These are phyloP conservation scores for Melolontha melolontha DNA, from an alignment of 2,888 invertebrate species.

Conservation along the genomic window DNA sequence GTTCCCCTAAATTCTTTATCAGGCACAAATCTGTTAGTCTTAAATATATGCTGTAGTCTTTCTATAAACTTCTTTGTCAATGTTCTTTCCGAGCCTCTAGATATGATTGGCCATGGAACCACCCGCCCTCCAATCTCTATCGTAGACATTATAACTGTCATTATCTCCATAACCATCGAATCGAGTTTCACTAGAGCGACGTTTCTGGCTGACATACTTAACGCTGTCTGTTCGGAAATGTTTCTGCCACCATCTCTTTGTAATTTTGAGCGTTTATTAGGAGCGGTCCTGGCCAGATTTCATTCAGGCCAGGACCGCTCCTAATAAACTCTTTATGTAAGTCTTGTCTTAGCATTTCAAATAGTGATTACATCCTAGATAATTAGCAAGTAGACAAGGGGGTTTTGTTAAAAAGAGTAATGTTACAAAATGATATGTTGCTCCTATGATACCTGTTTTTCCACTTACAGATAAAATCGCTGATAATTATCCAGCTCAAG, in stretches of 20 bases:
- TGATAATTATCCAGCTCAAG: too few species aligned
- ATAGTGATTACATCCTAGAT: too few species aligned
- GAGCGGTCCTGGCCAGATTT: conserved; percentile 92
- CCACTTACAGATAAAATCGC: too few species aligned
- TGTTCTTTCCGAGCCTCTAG: conserved; percentile 87
- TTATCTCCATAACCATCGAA: conserved; percentile 99
- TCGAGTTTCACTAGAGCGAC: conserved; percentile 79
- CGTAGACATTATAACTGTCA: conserved; percentile 97
- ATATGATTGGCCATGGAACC: conserved; percentile 89
- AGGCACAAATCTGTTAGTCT: conserved; percentile 94
- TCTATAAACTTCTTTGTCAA: conserved; percentile 91
- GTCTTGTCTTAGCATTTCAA: conserved; percentile 89
- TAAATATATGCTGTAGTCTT: conserved; percentile 91
- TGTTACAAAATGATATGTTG: too few species aligned
- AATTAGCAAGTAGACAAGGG: too few species aligned
- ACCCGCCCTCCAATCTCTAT: conserved; percentile 96
- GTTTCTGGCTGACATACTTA: conserved; percentile 91
- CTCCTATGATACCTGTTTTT: too few species aligned
- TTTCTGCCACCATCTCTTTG: conserved; percentile 94
- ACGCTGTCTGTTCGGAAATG: conserved; percentile 97
- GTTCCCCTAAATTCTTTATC: conserved; percentile 97
- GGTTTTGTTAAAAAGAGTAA: too few species aligned
- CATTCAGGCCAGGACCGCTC: conserved; percentile 93
- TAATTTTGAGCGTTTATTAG: conserved; percentile 91
- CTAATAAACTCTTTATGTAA: too few species aligned